phyloP scores from a whole-genome alignment of 2,113 vertebrate genomes.

The Sander lucioperca region DNA sequence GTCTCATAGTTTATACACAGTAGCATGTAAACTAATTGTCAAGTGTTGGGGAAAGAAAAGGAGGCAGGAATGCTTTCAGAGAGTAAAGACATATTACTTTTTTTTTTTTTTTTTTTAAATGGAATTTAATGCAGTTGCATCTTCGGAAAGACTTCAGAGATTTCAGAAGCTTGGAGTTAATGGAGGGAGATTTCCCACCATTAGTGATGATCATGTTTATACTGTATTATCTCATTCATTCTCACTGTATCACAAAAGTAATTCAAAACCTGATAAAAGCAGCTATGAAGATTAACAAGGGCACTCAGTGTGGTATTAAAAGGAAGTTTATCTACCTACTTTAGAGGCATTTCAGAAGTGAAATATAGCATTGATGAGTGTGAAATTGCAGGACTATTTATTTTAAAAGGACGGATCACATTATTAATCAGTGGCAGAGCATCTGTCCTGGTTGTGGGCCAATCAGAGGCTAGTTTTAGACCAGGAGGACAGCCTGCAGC shows the following conservation, averaged over 20 bases:
- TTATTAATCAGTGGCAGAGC: background rate
- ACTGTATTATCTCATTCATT: slow-evolving; percentile 53
- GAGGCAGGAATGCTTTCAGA: slow-evolving; percentile 53
- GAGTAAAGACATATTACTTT: slow-evolving; percentile 38
- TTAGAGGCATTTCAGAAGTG: background rate
- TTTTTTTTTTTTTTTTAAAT: background rate
- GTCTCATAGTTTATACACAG: slow-evolving; percentile 16
- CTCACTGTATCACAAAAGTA: slow-evolving; percentile 38
- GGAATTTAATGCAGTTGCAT: slow-evolving; percentile 13
- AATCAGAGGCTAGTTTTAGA: slow-evolving; percentile 10
- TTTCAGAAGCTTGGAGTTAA: slow-evolving; percentile 15
- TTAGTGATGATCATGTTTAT: slow-evolving; percentile 64
- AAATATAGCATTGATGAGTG: accelerated
- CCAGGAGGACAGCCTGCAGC: slow-evolving; percentile 42
- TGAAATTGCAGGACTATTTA: background rate
- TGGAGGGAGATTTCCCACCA: slow-evolving; percentile 55
- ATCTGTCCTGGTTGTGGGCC: background rate
- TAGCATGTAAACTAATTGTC: background rate
- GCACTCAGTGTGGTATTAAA: background rate
- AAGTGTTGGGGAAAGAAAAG: slow-evolving; percentile 4
- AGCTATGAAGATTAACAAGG: slow-evolving; percentile 23
- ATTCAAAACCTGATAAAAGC: slow-evolving; percentile 50
- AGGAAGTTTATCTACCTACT: background rate
- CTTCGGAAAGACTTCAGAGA: slow-evolving; percentile 21
- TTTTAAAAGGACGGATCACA: background rate